A percentile compares a stretch with the other conserved stretches of the same genome.
These are phyloP conservation scores for Phocides pigmalion DNA, from an alignment of 1,140 invertebrate genomes.

Conservation along the genomic window DNA sequence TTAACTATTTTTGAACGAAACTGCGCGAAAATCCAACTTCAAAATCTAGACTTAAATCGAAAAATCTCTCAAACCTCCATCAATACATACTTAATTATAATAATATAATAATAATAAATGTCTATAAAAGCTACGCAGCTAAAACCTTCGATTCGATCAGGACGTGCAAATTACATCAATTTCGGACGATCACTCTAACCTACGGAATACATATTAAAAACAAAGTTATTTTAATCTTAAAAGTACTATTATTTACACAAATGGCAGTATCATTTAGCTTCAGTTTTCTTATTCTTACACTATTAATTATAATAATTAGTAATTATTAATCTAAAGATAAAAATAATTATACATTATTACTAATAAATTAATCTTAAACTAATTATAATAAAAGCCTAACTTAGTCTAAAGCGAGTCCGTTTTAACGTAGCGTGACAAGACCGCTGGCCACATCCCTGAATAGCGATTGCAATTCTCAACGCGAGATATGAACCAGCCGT, in stretches of 20 bases:
- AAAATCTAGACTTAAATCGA: not conserved
- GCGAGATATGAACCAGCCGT: too few species aligned
- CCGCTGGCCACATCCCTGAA: too few species aligned
- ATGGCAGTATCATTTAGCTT: slow-evolving; percentile 74
- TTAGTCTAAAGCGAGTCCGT: too few species aligned
- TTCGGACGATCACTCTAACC: slow-evolving; percentile 45
- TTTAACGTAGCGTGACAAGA: too few species aligned
- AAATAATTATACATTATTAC: not conserved
- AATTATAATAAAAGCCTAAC: not conserved
- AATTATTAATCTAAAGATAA: slow-evolving; percentile 9
- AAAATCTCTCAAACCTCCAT: not conserved
- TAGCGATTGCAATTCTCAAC: too few species aligned
- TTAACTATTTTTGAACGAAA: too few species aligned
- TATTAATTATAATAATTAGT: slow-evolving; percentile 21
- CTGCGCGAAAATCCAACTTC: too few species aligned
- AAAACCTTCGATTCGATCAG: slow-evolving; percentile 63
- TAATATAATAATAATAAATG: slow-evolving; percentile 9
- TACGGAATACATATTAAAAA: slow-evolving; percentile 28
- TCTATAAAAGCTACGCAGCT: slow-evolving; percentile 34
- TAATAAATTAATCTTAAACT: not conserved
- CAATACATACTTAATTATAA: not conserved
- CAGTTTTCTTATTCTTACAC: slow-evolving; percentile 34
- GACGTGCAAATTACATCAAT: slow-evolving; percentile 51
- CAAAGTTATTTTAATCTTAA: slow-evolving; percentile 37
- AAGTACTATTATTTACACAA: slow-evolving; percentile 54